Conservation (phyloP, 2,113 vertebrate species). For the Chaenogobius annularis region DNA sequence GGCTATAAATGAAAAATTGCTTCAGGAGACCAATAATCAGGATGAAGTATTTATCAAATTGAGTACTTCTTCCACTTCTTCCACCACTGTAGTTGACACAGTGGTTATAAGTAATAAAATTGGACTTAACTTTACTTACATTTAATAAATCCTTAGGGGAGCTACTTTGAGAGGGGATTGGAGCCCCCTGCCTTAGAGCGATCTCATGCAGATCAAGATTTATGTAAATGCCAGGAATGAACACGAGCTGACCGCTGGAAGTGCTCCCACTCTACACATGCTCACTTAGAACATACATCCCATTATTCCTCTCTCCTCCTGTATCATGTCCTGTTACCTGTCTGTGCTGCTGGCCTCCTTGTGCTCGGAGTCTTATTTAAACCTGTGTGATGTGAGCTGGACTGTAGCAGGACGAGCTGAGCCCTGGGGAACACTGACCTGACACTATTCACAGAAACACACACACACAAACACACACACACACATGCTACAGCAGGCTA, state of each 20-base stretch:
- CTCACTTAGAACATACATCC: background rate
- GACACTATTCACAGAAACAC: conserved; percentile 26
- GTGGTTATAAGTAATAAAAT: background rate
- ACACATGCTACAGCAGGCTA: conserved; percentile 22
- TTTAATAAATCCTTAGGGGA: background rate
- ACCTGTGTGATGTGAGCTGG: conserved; percentile 50
- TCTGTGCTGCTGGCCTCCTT: background rate
- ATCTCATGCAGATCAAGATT: background rate
- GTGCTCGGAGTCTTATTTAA: conserved; percentile 60
- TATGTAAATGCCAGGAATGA: background rate
- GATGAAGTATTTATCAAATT: too few species aligned
- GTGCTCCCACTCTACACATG: background rate
- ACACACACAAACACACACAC: conserved; percentile 10
- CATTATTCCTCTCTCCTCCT: conserved; percentile 5
- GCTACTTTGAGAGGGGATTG: background rate
- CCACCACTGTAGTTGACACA: too few species aligned
- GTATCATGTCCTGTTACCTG: conserved; percentile 7
- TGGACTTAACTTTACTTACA: background rate
- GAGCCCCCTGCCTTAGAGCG: background rate
- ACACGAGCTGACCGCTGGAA: background rate
- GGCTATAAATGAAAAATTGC: too few species aligned
- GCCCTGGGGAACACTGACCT: conserved; percentile 56
- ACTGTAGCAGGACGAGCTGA: conserved; percentile 35
- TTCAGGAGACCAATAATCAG: too few species aligned
- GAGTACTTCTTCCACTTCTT: too few species aligned